Conservation (phyloP, 2,113 vertebrate species). For the Ramphastos sulfuratus region DNA sequence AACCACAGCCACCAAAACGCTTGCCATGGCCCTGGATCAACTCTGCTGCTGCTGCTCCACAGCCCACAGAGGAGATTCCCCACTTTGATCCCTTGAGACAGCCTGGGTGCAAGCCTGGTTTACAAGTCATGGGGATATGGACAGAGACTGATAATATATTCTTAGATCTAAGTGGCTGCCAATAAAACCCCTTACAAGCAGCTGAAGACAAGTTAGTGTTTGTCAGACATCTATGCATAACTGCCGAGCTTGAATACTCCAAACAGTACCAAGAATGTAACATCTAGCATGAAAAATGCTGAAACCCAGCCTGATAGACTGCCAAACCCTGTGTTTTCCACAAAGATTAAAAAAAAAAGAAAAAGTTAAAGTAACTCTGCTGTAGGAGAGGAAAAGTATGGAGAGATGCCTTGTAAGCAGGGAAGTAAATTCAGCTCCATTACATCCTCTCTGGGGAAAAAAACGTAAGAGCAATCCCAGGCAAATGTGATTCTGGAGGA, state of each 20-base stretch:
- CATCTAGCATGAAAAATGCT: background rate
- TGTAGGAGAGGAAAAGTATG: background rate
- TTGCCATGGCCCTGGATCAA: background rate
- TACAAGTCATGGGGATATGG: background rate
- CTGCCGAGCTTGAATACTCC: background rate
- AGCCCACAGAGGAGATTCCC: background rate
- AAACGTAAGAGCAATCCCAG: background rate
- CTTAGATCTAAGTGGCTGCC: slow-evolving; percentile 12
- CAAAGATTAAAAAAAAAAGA: background rate
- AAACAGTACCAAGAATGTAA: background rate
- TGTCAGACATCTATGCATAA: slow-evolving; percentile 20
- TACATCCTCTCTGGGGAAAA: background rate
- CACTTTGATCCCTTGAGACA: background rate
- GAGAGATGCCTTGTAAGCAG: background rate
- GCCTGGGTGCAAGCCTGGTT: background rate
- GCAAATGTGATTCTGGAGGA: background rate
- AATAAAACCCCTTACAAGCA: background rate
- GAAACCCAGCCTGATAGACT: background rate
- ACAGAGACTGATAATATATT: slow-evolving; percentile 9
- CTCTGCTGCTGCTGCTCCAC: background rate
- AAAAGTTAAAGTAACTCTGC: background rate
- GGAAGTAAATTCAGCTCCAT: background rate
- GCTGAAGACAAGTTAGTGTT: slow-evolving; percentile 1
- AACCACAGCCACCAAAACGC: background rate
- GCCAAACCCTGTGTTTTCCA: background rate